Evolutionary conservation across 1,140 invertebrate species (phyloP), one percentile per base, ranked within the genome.

Genomic region (Leptinotarsa texana): DNA sequence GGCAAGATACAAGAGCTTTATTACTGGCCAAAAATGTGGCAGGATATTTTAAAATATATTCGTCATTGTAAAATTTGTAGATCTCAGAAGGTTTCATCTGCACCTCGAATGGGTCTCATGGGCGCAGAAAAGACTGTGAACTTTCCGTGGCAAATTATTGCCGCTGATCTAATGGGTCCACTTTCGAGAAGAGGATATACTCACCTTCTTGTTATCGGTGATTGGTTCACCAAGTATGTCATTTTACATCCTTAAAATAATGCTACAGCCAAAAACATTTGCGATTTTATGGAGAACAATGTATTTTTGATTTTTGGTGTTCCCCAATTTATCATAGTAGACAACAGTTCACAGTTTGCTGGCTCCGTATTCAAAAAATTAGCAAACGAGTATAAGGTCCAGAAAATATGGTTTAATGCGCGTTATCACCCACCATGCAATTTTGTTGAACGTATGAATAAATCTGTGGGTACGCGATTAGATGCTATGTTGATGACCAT

Each of bases 161-260:
- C 80, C 3, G 62, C 82, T 1, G 74, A 87, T 84, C 73, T 89
- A 83, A 72, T 62, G 17, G 61, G 15, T 62, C 15, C 15, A 62
- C 11, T 62, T 1, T n/a, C 61, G 17, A 62, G 17, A 21, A 33
- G 3, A 33, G 33, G 33, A 2, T 11, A 33, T 11, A 11, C 33
- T 8, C 33, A 78, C 77, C 3, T 81, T 81, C 63, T 87, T 3
- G 84, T 86, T 13, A 69, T 84, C 13, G 67, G 51, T 15, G 82
- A 85, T 27, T 75, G 72, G 74, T 74, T 75, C 13, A 48, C 78
- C 72, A 51, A 83, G 80, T 63, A 80, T 76, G 24, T 76, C 21
- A 21, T 79, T 1, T 4, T 74, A 18, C 21, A 62, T 11, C 8
- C 61, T 62, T 62, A 17, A 62, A 0, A 11, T 17, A 62, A 2